Base-by-base conservation (phyloP, 2,888 invertebrate genomes). In the Eilema caniola region DNA sequence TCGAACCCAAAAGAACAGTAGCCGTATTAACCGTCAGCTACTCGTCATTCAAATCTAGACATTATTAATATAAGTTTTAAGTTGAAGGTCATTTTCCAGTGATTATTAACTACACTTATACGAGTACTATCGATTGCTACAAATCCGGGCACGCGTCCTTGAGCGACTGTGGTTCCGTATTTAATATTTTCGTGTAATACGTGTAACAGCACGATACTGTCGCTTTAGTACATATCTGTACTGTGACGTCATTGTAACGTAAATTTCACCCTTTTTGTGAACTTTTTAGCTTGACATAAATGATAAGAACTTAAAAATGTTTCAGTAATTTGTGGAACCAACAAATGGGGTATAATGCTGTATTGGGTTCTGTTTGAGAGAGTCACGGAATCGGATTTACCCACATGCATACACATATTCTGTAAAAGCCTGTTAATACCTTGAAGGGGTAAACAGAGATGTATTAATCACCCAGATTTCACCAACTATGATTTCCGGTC, bases 61-160 rank as follows among this genome's bases (percentile, higher is more conserved):
- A 20, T 20, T 20, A 16, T 57, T 24, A 33, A 24, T 20, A 25
- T 25, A 37, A n/a, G 31, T 25, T 20, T n/a, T 41, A 28, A 3
- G 37, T 66, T 11, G 41, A 66, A 41, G 41, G 60, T 41, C 25
- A 41, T 14, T 14, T 7, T 25, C 28, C 59, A 59, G 59, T 66
- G 25, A 5, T 28, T 66, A 66, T 25, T 41, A 59, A 66, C 41
- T 41, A 3, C 33, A 12, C 12, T 12, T 66, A 68, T 62, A 41
- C 33, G 63, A 71, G 72, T 74, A 69, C 20, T 80, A 83, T 85
- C 75, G 84, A 84, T 83, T 77, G 72, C 41, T 76, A 73, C 67
- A 71, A 73, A 68, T 31, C 70, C 65, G 74, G 78, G 81, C 78
- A 67, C 74, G 65, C 62, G 74, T 69, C 81, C 73, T 81, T 71